Conservation (phyloP, 2,888 invertebrate species). For the Archips crataeganus region DNA sequence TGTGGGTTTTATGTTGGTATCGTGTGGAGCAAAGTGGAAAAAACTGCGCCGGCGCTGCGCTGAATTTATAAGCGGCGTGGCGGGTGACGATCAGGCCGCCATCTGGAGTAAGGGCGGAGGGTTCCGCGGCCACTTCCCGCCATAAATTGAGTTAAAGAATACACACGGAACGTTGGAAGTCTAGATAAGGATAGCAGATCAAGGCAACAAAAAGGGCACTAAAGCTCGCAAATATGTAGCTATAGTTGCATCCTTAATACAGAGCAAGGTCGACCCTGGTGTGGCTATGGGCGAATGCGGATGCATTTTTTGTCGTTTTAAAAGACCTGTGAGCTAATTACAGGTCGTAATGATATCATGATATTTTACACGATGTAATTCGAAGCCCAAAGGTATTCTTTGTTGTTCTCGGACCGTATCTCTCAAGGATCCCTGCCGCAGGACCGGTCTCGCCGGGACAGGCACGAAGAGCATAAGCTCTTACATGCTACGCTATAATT, state of each 20-base stretch:
- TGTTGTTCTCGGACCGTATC: background rate
- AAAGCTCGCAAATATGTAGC: background rate
- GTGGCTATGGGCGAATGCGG: background rate
- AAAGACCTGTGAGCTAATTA: background rate
- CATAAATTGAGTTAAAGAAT: background rate
- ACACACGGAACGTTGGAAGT: background rate
- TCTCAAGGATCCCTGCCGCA: slow-evolving; percentile 16
- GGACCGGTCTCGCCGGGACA: slow-evolving; percentile 27
- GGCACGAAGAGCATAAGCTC: slow-evolving; percentile 29
- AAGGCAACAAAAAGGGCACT: background rate
- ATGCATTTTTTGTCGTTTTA: slow-evolving; percentile 1
- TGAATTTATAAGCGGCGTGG: slow-evolving; percentile 63
- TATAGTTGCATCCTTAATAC: background rate
- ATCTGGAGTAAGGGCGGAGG: slow-evolving; percentile 57
- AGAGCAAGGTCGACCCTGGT: background rate
- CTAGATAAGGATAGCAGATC: background rate
- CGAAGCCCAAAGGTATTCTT: background rate
- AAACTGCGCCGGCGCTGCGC: slow-evolving; percentile 53
- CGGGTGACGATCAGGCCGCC: slow-evolving; percentile 58
- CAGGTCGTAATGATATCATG: background rate
- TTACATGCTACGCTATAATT: slow-evolving; percentile 64
- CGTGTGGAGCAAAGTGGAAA: slow-evolving; percentile 58
- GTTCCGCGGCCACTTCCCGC: slow-evolving; percentile 51
- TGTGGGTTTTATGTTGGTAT: slow-evolving; percentile 44
- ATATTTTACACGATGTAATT: background rate